These are phyloP conservation scores for Dicyrtomina minuta DNA, from an alignment of 2,888 invertebrate genomes.

Conservation along the genomic window DNA sequence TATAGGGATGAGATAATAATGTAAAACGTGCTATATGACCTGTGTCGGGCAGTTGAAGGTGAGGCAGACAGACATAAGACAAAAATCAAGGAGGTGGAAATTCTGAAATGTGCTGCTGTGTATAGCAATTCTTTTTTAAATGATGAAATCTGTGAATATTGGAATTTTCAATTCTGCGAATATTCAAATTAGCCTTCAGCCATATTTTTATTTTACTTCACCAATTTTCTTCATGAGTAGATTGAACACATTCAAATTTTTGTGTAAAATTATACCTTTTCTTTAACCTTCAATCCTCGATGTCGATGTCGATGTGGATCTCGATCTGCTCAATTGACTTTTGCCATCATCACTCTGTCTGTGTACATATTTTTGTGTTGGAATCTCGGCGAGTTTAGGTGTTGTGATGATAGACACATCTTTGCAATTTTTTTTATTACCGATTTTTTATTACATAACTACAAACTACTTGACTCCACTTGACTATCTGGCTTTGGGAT, in stretches of 20 bases:
- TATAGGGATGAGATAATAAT: background rate
- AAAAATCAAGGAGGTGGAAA: too few relatives aligned
- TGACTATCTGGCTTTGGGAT: too few relatives aligned
- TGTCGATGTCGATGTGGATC: background rate
- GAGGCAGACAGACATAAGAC: too few relatives aligned
- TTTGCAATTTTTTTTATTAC: too few relatives aligned
- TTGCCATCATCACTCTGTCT: constrained; percentile 2
- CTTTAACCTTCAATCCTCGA: background rate
- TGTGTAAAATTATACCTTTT: background rate
- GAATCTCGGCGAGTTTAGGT: too few relatives aligned
- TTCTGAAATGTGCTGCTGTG: constrained; percentile 7
- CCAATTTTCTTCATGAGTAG: background rate
- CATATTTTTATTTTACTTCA: background rate
- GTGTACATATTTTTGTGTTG: background rate
- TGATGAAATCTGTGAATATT: too few relatives aligned
- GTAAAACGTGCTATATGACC: constrained; percentile 46
- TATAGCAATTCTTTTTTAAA: too few relatives aligned
- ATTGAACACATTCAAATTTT: background rate
- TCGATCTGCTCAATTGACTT: constrained; percentile 34
- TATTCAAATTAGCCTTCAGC: too few relatives aligned
- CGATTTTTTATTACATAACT: too few relatives aligned
- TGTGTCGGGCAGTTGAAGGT: constrained; percentile 52
- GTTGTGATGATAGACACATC: too few relatives aligned
- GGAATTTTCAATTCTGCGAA: too few relatives aligned
- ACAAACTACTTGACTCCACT: too few relatives aligned